Evolutionary conservation across 37 sponge, comb jelly and placozoan genomes (phyloP).

Genomic region (Corticium candelabrum): DNA sequence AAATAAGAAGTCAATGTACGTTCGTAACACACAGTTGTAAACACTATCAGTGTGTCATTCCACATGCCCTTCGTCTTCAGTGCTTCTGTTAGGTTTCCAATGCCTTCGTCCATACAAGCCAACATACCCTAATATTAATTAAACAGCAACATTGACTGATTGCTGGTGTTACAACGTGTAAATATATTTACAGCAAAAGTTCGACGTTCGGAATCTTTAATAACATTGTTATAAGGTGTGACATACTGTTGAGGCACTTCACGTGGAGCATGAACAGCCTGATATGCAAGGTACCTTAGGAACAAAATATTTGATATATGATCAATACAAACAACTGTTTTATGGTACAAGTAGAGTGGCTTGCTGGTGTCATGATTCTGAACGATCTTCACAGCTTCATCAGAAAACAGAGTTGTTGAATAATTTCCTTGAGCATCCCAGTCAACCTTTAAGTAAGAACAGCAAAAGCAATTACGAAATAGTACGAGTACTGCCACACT

Average conservation of each 20-base stretch:
- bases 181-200: constrained; percentile 3
- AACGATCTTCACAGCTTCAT: neutral
- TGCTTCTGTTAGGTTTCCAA: constrained; percentile 16
- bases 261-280: constrained; percentile 1
- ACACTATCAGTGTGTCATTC: constrained; percentile 17
- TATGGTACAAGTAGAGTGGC: neutral
- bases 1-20: neutral
- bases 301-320: neutral
- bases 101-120: constrained; percentile 1
- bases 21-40: neutral
- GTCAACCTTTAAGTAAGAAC: neutral
- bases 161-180: neutral
- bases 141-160: no score
- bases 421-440: neutral
- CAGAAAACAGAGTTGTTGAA: neutral
- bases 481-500: no score
- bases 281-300: neutral
- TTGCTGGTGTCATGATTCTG: neutral
- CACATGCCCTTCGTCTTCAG: constrained; percentile 17
- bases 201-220: neutral
- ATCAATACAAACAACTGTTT: neutral
- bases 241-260: neutral
- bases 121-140: constrained; percentile 13
- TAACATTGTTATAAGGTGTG: neutral
- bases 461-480: no score